A percentile compares a stretch with the other conserved stretches of the same genome.
Conservation (phyloP, 2,797 vertebrate genomes). For the Oryzias dopingdopingensis region DNA sequence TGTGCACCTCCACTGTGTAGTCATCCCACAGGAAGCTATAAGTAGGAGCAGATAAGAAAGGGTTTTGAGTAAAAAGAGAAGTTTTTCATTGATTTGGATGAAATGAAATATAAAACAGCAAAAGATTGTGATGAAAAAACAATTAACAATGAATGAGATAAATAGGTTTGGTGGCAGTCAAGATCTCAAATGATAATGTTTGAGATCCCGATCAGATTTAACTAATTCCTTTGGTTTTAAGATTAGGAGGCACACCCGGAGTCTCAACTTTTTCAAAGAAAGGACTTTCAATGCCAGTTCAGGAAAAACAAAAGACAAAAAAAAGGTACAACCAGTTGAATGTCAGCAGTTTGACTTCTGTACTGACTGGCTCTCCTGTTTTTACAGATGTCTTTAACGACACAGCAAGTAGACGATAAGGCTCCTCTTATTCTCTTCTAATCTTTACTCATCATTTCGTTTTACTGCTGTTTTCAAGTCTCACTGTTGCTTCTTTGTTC, state of each 20-base stretch:
- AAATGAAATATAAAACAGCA: too few relatives aligned
- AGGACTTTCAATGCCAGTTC: slow-evolving; percentile 20
- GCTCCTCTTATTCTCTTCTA: slow-evolving; percentile 42
- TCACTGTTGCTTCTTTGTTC: slow-evolving; percentile 37
- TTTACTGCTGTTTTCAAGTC: slow-evolving; percentile 59
- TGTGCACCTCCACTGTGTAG: slow-evolving; percentile 82
- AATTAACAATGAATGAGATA: neutral
- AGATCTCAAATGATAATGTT: slow-evolving; percentile 10
- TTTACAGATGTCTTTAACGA: slow-evolving; percentile 45
- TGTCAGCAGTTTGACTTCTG: neutral
- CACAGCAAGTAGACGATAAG: slow-evolving; percentile 38
- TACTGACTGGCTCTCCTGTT: neutral
- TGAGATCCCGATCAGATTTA: slow-evolving; percentile 49
- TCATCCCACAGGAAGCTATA: slow-evolving; percentile 83
- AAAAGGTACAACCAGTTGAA: neutral
- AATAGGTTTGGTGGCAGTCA: neutral
- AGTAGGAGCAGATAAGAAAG: slow-evolving; percentile 24
- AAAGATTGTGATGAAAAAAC: too few relatives aligned
- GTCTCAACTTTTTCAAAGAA: neutral
- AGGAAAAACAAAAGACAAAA: neutral
- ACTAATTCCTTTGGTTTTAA: slow-evolving; percentile 57
- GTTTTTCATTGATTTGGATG: too few relatives aligned
- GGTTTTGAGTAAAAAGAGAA: neutral
- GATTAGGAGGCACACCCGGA: slow-evolving; percentile 32
- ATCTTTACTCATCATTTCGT: slow-evolving; percentile 62